Conservation (phyloP, 1,140 invertebrate genomes). For the Lasioglossum baleicum region DNA sequence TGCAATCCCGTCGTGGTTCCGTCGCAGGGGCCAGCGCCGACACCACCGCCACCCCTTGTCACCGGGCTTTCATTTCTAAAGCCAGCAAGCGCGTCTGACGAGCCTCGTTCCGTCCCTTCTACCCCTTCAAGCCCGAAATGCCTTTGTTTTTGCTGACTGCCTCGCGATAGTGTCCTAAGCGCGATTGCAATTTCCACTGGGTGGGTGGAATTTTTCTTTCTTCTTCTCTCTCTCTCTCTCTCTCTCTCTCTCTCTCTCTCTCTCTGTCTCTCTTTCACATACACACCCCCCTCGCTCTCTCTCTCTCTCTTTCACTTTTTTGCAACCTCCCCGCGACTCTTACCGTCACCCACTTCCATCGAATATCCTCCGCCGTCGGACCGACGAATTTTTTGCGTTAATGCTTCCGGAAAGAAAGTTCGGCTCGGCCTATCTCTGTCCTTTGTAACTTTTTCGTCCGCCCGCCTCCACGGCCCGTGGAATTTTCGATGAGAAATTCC, state of each 20-base stretch:
- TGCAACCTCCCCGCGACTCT: slow-evolving; percentile 5
- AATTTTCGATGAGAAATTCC: slow-evolving; percentile 52
- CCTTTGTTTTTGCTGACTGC: slow-evolving; percentile 62
- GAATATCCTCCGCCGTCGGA: slow-evolving; percentile 5
- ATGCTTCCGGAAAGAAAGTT: slow-evolving; percentile 10
- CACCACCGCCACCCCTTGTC: slow-evolving; percentile 41
- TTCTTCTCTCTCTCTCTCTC: no score
- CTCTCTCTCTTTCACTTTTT: background rate
- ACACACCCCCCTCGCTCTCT: no score
- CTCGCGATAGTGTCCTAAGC: slow-evolving; percentile 57
- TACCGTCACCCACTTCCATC: background rate
- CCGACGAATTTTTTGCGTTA: slow-evolving; percentile 54
- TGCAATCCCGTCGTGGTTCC: slow-evolving; percentile 33
- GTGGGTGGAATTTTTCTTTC: background rate
- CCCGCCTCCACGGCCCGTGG: slow-evolving; percentile 13
- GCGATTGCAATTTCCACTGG: slow-evolving; percentile 64
- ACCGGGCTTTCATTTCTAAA: slow-evolving; percentile 61
- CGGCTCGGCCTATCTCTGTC: slow-evolving; percentile 25
- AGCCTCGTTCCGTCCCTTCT: slow-evolving; percentile 34
- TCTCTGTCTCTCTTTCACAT: no score
- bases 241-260: background rate
- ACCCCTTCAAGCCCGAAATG: slow-evolving; percentile 43
- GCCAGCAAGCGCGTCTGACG: slow-evolving; percentile 43
- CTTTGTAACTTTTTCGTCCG: slow-evolving; percentile 18
- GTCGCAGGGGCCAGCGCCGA: slow-evolving; percentile 24